These are phyloP conservation scores for Bombyx huttoni DNA, from an alignment of 2,888 invertebrate species.

Conservation along the genomic window DNA sequence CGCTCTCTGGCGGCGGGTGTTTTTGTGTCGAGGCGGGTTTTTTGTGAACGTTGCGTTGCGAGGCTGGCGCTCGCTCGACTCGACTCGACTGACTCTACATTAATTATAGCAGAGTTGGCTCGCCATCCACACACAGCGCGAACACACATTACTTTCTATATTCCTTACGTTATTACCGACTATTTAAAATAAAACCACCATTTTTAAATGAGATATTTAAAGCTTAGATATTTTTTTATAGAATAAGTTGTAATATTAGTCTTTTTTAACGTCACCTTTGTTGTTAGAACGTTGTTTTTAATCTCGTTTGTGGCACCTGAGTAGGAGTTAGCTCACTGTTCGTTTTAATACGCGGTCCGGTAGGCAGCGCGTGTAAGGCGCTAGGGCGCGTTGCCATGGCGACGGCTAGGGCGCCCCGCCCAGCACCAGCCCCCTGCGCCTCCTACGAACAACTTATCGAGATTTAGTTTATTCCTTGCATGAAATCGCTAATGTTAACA, in stretches of 20 bases:
- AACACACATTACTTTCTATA: slow-evolving; percentile 68
- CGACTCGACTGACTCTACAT: slow-evolving; percentile 59
- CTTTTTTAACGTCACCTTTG: no score
- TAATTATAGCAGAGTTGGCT: slow-evolving; percentile 65
- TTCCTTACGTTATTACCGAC: slow-evolving; percentile 18
- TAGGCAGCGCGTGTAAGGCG: slow-evolving; percentile 23
- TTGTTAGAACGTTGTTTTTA: no score
- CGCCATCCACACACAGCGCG: slow-evolving; percentile 38
- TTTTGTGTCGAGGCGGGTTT: slow-evolving; percentile 71
- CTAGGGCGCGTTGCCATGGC: slow-evolving; percentile 51
- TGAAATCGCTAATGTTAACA: slow-evolving; percentile 36
- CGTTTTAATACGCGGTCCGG: slow-evolving; percentile 15
- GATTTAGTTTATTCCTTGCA: slow-evolving; percentile 31
- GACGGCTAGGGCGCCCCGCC: slow-evolving; percentile 57
- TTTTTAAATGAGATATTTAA: neutral
- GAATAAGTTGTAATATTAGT: neutral
- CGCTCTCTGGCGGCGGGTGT: slow-evolving; percentile 53
- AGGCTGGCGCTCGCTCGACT: slow-evolving; percentile 52
- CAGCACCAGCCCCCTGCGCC: slow-evolving; percentile 29
- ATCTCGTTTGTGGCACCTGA: slow-evolving; percentile 4
- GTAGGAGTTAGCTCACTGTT: slow-evolving; percentile 13
- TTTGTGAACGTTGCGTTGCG: slow-evolving; percentile 49
- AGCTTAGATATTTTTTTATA: neutral
- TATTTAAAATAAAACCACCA: slow-evolving; percentile 1
- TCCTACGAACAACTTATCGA: slow-evolving; percentile 36